These are phyloP conservation scores for Leuciscus idus DNA, from an alignment of 2,113 vertebrate genomes.

Conservation along the genomic window DNA sequence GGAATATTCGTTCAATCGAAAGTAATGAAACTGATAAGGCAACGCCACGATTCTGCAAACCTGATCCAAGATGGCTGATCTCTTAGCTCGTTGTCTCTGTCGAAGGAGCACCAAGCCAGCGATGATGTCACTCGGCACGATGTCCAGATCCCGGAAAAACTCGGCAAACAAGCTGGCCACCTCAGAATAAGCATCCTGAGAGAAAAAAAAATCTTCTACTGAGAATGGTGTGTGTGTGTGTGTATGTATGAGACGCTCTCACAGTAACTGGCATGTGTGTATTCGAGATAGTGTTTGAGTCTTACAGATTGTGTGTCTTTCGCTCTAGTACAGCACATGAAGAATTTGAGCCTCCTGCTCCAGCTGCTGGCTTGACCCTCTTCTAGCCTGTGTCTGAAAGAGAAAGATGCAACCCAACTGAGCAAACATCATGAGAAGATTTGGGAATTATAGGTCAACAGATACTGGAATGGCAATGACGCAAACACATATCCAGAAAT, in stretches of 20 bases:
- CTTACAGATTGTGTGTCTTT: constrained; percentile 98
- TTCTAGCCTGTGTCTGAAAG: constrained; percentile 89
- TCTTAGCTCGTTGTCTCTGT: constrained; percentile 92
- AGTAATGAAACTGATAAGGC: not conserved
- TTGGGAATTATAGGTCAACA: not conserved
- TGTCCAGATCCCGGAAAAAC: constrained; percentile 98
- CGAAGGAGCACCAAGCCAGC: constrained; percentile 94
- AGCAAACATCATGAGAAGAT: constrained; percentile 19
- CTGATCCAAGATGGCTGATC: constrained; percentile 84
- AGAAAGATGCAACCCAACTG: constrained; percentile 2
- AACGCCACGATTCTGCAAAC: constrained; percentile 51
- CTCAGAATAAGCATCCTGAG: constrained; percentile 95
- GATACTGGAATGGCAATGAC: not conserved
- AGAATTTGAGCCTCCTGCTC: constrained; percentile 94
- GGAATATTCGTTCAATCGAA: not conserved
- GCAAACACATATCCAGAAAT: not conserved
- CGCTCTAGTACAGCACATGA: constrained; percentile 96
- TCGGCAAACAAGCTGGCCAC: constrained; percentile 98
- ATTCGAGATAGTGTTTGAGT: constrained; percentile 22
- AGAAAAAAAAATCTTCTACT: constrained; percentile 30
- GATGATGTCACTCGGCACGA: constrained; percentile 98
- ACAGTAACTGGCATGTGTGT: constrained; percentile 10
- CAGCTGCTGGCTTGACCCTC: constrained; percentile 98
- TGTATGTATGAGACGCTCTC: constrained; percentile 10
- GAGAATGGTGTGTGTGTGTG: not conserved